These are phyloP conservation scores for Laticauda colubrina DNA, from an alignment of 2,113 vertebrate species.

Conservation along the genomic window DNA sequence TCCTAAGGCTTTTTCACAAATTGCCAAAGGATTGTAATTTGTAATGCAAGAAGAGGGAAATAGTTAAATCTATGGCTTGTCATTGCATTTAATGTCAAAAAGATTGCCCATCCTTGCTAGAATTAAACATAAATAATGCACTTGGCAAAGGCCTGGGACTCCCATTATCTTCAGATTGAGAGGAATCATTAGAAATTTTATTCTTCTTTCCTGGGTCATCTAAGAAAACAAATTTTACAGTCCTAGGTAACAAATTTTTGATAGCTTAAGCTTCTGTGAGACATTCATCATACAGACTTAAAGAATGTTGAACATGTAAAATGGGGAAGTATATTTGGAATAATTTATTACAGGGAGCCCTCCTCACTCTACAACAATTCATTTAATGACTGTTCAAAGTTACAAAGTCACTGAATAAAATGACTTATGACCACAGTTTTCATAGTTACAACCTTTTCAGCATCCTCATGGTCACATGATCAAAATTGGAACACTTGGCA, in stretches of 20 bases:
- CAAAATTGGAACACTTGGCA: background rate
- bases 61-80: background rate
- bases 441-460: background rate
- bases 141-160: background rate
- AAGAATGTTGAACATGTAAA: background rate
- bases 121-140: background rate
- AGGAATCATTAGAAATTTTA: background rate
- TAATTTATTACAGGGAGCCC: background rate
- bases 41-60: background rate
- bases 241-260: background rate
- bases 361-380: background rate
- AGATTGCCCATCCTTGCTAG: background rate
- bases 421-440: background rate
- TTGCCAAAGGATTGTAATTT: background rate
- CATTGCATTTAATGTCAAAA: background rate
- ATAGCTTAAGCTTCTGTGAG: background rate
- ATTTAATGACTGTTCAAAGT: background rate
- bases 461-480: background rate
- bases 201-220: background rate
- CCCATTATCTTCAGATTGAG: background rate
- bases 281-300: background rate
- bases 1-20: background rate
- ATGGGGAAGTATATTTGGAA: background rate
- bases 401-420: background rate
- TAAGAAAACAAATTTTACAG: background rate